These are phyloP conservation scores for Limonius californicus DNA, from an alignment of 1,140 invertebrate genomes.

Conservation along the genomic window DNA sequence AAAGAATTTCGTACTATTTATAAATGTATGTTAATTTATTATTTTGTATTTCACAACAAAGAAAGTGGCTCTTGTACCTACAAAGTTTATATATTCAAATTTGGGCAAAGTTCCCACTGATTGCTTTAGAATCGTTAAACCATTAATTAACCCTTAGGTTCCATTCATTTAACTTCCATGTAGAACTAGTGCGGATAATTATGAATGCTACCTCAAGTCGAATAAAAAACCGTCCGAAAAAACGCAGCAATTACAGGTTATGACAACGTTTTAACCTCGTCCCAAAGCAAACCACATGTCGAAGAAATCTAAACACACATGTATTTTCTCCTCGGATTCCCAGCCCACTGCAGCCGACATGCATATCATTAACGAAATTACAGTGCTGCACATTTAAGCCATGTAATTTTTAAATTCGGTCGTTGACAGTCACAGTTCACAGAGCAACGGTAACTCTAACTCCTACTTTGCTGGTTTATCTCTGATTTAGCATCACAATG, in stretches of 20 bases:
- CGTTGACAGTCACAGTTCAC: constrained; percentile 30
- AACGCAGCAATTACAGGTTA: constrained; percentile 1
- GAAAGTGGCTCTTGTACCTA: too few relatives aligned
- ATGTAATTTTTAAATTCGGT: constrained; percentile 26
- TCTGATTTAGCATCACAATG: constrained; percentile 36
- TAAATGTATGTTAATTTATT: too few relatives aligned
- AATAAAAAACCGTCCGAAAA: neutral
- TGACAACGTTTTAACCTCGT: neutral
- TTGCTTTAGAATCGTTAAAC: too few relatives aligned
- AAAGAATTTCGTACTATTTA: too few relatives aligned
- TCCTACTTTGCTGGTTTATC: constrained; percentile 23
- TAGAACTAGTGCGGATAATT: neutral
- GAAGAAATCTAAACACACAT: constrained; percentile 6
- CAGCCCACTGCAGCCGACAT: constrained; percentile 21
- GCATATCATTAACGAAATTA: constrained; percentile 29
- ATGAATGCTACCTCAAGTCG: neutral
- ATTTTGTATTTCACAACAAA: too few relatives aligned
- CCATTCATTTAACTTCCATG: neutral
- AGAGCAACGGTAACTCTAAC: constrained; percentile 28
- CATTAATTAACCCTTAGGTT: too few relatives aligned
- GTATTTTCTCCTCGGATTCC: constrained; percentile 23
- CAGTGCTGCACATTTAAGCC: constrained; percentile 24
- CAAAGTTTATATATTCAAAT: too few relatives aligned
- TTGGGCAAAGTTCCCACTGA: too few relatives aligned
- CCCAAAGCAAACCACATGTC: constrained; percentile 3